These are phyloP conservation scores for Enteromius unitaeniatus DNA, from an alignment of 2,797 vertebrate species.

Conservation along the genomic window DNA sequence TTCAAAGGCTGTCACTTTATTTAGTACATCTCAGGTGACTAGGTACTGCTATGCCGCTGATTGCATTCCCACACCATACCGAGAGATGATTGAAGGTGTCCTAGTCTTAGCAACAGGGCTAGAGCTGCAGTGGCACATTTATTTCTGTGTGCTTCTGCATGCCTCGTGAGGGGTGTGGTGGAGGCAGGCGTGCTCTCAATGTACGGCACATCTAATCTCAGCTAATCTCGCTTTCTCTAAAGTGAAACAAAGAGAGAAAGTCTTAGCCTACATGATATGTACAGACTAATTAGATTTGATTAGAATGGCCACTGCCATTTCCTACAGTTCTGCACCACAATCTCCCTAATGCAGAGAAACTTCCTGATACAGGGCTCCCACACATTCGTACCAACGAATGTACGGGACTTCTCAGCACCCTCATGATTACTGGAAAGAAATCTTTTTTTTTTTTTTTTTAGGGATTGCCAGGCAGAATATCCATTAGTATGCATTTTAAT, in stretches of 20 bases:
- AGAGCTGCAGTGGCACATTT: conserved; percentile 50
- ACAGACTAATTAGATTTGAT: conserved; percentile 52
- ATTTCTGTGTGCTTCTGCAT: conserved; percentile 52
- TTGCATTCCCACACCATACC: conserved; percentile 61
- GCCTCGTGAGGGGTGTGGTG: conserved; percentile 28
- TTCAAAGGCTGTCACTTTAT: conserved; percentile 58
- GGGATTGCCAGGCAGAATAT: neutral
- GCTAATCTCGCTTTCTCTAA: conserved; percentile 46
- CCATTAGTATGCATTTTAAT: neutral
- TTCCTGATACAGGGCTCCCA: neutral
- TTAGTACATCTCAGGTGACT: conserved; percentile 59
- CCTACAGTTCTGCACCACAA: conserved; percentile 32
- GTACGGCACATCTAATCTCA: conserved; percentile 50
- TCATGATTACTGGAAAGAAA: neutral
- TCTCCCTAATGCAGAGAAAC: conserved; percentile 23
- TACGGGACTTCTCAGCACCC: neutral
- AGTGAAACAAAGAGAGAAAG: conserved; percentile 37
- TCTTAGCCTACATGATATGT: conserved; percentile 34
- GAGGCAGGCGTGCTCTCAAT: conserved; percentile 33
- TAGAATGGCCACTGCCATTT: conserved; percentile 45
- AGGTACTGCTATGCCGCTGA: conserved; percentile 51
- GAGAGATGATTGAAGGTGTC: conserved; percentile 49
- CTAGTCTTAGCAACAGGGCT: conserved; percentile 50
- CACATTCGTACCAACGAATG: neutral
- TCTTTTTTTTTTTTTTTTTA: neutral